A percentile compares a stretch with the other conserved stretches of the same genome.
Evolutionary conservation across 2,113 vertebrate species (phyloP).

Genomic region (Eupsittula cactorum): DNA sequence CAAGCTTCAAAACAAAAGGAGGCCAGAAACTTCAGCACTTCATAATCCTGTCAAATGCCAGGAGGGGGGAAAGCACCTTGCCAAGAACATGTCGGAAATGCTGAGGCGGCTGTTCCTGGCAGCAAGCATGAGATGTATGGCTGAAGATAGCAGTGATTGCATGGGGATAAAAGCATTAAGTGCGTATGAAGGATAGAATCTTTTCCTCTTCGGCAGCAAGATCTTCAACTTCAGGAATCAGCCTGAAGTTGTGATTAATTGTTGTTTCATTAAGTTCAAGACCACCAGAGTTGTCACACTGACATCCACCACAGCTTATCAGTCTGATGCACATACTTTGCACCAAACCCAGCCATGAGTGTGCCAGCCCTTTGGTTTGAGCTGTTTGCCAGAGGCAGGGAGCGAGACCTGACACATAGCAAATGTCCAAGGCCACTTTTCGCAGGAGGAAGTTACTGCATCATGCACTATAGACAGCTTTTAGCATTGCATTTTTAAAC

Average conservation of each 20-base stretch:
- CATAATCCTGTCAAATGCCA: background rate
- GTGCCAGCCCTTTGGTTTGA: background rate
- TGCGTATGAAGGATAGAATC: background rate
- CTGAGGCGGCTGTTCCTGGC: background rate
- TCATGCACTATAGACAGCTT: background rate
- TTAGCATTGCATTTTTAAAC: background rate
- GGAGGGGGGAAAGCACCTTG: background rate
- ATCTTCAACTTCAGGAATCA: background rate
- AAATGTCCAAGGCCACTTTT: background rate
- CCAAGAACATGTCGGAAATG: slow-evolving; percentile 7
- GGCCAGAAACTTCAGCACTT: background rate
- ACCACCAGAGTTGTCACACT: background rate
- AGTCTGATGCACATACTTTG: background rate
- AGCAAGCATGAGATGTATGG: background rate
- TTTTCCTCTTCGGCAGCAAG: background rate
- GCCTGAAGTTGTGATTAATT: background rate
- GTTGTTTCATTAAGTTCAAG: background rate
- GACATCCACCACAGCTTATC: background rate
- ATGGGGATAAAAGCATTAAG: background rate
- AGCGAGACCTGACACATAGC: accelerated
- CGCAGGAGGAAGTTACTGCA: background rate
- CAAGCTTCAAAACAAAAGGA: slow-evolving; percentile 13
- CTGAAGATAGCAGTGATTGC: background rate
- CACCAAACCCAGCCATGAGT: background rate
- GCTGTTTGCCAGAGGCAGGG: background rate